A percentile compares a stretch with the other conserved stretches of the same genome.
phyloP scores from a whole-genome alignment of 2,797 vertebrate species.

The Somateria mollissima region DNA sequence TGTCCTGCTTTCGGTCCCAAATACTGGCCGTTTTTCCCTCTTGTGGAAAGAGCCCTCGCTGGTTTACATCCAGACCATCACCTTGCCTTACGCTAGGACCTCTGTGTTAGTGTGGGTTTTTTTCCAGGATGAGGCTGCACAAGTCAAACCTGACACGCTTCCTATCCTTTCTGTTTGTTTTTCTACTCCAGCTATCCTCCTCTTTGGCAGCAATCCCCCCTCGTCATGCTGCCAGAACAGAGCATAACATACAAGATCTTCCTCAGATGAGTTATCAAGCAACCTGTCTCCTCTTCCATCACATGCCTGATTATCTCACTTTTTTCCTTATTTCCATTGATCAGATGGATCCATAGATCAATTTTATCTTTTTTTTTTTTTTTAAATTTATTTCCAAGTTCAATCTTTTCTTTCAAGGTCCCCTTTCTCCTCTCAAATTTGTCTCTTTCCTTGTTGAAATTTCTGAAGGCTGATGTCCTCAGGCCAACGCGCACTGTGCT shows the following conservation, averaged over 20 bases:
- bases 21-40: neutral
- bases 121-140: neutral
- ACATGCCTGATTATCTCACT: neutral
- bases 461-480: neutral
- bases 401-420: neutral
- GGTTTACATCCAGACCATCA: neutral
- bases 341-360: neutral
- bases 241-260: neutral
- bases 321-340: neutral
- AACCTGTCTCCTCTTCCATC: neutral
- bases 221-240: neutral
- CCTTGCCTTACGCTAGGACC: accelerated
- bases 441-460: neutral
- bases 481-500: neutral
- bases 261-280: neutral
- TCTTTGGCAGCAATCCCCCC: neutral
- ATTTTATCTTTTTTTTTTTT: neutral
- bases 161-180: neutral
- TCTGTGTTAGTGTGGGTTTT: neutral
- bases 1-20: neutral
- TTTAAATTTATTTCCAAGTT: neutral
- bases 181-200: neutral
- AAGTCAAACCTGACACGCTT: neutral
- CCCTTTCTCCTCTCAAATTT: neutral
- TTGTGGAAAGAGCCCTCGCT: neutral